Percentiles rank a stretch among this genome's conserved stretches.
phyloP scores from a whole-genome alignment of 2,113 vertebrate species.

The Electrona antarctica region DNA sequence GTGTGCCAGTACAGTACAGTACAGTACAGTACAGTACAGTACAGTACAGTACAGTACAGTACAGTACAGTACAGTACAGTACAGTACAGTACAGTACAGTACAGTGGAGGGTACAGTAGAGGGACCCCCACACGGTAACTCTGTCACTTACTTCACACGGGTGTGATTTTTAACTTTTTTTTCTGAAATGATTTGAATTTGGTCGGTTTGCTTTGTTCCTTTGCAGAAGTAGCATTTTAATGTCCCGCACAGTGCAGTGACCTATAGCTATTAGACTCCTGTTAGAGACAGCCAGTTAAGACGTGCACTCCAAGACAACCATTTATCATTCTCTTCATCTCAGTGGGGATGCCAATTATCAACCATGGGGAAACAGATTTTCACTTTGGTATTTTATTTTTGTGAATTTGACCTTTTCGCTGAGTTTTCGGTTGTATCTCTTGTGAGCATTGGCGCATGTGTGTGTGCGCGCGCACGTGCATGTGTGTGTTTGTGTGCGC shows the following conservation, averaged over 20 bases:
- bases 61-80: too few relatives aligned
- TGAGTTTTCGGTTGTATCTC: background rate
- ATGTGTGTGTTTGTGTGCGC: background rate
- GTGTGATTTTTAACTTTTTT: too few relatives aligned
- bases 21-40: too few relatives aligned
- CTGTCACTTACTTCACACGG: too few relatives aligned
- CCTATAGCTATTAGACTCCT: constrained; percentile 12
- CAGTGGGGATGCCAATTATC: constrained; percentile 28
- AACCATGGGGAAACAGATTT: constrained; percentile 2
- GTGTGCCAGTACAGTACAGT: too few relatives aligned
- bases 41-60: too few relatives aligned
- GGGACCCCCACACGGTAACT: too few relatives aligned
- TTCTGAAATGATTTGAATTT: too few relatives aligned
- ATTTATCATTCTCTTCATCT: constrained; percentile 14
- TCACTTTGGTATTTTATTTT: background rate
- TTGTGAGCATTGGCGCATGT: background rate
- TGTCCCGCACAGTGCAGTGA: constrained; percentile 5
- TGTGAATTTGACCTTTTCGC: constrained; percentile 8
- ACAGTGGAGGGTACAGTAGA: too few relatives aligned
- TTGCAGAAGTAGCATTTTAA: constrained; percentile 1
- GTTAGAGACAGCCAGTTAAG: constrained; percentile 13
- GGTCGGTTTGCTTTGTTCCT: too few relatives aligned
- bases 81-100: too few relatives aligned
- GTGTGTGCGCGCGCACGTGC: background rate
- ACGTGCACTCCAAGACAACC: constrained; percentile 5